A percentile compares a stretch with the other conserved stretches of the same genome.
Conservation (phyloP, 37 sponge, comb jelly and placozoan genomes). For the Chondrilla cf. caribensis region DNA sequence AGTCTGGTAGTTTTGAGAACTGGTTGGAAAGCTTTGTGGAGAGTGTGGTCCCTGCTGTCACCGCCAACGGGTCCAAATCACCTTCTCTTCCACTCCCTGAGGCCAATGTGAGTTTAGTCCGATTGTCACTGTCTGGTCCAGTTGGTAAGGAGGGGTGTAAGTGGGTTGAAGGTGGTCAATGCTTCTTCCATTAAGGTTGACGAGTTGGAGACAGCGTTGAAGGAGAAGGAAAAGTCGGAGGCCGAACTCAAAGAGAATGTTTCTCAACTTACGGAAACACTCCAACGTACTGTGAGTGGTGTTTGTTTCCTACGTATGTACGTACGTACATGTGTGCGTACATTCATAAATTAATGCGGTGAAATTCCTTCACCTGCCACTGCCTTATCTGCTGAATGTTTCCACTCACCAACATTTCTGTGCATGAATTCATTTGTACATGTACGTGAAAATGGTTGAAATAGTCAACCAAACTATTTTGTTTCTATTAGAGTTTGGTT, state of each 20-base stretch:
- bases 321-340: background rate
- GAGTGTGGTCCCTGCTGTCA: background rate
- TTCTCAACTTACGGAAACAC: background rate
- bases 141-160: too few species aligned
- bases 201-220: slow-evolving; percentile 3
- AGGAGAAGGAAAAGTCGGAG: slow-evolving; percentile 12
- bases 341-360: too few species aligned
- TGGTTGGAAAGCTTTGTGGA: slow-evolving; percentile 6
- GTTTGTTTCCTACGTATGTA: background rate
- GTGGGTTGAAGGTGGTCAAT: too few species aligned
- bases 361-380: too few species aligned
- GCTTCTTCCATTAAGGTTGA: background rate
- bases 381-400: too few species aligned
- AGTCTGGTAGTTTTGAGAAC: background rate
- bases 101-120: too few species aligned
- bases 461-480: too few species aligned
- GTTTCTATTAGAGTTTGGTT: too few species aligned
- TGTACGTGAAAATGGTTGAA: too few species aligned
- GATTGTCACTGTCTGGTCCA: too few species aligned
- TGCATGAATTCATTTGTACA: too few species aligned
- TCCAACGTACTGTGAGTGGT: slow-evolving; percentile 11
- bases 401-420: too few species aligned
- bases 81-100: background rate
- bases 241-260: slow-evolving; percentile 4
- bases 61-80: background rate